Conservation (phyloP, 1,140 invertebrate species). For the Bactericera cockerelli region DNA sequence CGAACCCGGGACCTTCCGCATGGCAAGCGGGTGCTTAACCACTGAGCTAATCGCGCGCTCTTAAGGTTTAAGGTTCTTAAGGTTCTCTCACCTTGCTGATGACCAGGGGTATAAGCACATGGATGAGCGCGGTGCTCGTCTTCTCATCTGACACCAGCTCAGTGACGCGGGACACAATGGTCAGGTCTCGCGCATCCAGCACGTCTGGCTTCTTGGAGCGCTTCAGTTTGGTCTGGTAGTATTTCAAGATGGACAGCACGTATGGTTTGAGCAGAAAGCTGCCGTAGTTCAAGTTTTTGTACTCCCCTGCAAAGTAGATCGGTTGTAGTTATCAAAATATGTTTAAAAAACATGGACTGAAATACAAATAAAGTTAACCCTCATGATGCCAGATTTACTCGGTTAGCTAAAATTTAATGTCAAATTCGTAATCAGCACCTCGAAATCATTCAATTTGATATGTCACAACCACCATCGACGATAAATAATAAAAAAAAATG, state of each 20-base stretch:
- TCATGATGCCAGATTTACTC: no score
- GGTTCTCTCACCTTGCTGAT: conserved; percentile 43
- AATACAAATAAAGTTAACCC: no score
- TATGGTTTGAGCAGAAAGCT: conserved; percentile 55
- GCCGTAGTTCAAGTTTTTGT: conserved; percentile 45
- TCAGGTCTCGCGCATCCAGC: conserved; percentile 39
- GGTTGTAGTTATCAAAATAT: no score
- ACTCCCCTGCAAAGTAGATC: conserved; percentile 28
- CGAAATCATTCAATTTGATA: no score
- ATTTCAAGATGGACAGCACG: conserved; percentile 49
- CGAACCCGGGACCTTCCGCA: no score
- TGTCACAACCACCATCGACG: no score
- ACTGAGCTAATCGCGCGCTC: no score
- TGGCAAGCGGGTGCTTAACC: no score
- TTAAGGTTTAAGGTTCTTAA: no score
- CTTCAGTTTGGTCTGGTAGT: conserved; percentile 47
- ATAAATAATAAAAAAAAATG: no score
- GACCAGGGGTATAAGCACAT: conserved; percentile 56
- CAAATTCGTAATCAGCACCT: no score
- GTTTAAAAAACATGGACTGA: conserved; percentile 21
- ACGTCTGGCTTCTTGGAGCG: not conserved
- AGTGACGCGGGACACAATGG: conserved; percentile 62
- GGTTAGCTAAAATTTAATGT: no score
- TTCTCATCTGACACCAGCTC: conserved; percentile 47
- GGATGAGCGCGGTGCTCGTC: conserved; percentile 48